Conservation (phyloP, 2,113 vertebrate genomes). For the Lamprotornis superbus region DNA sequence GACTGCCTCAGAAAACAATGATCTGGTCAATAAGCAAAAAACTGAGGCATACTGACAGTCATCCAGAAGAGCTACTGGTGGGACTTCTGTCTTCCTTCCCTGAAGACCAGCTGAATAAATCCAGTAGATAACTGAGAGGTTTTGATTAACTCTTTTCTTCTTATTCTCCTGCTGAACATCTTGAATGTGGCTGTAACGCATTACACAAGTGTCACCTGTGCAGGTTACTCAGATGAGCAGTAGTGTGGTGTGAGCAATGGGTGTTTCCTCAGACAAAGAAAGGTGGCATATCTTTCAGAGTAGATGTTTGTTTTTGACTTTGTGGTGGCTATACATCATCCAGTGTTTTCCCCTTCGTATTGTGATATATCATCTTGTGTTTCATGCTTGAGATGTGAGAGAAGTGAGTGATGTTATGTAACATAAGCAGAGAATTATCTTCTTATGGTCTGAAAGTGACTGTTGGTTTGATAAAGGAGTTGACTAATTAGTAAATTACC, state of each 20-base stretch:
- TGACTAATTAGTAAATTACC: constrained; percentile 80
- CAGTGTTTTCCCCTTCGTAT: constrained; percentile 20
- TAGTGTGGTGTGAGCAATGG: background rate
- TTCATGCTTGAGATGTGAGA: constrained; percentile 36
- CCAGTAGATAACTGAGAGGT: background rate
- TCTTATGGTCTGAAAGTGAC: constrained; percentile 53
- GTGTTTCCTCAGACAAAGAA: background rate
- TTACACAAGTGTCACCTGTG: rapidly evolving
- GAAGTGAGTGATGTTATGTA: constrained; percentile 61
- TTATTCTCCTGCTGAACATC: background rate
- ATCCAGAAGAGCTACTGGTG: background rate
- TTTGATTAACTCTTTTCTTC: background rate
- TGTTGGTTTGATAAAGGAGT: constrained; percentile 66
- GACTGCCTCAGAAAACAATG: background rate
- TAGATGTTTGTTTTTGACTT: background rate
- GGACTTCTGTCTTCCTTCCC: background rate
- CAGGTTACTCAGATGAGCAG: background rate
- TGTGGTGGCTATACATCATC: constrained; percentile 1
- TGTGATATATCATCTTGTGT: constrained; percentile 34
- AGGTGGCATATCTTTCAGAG: background rate
- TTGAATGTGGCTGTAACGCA: background rate
- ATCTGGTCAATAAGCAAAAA: background rate
- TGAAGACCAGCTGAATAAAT: background rate
- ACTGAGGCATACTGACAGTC: background rate
- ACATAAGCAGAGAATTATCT: constrained; percentile 46